Evolutionary conservation across 2,113 vertebrate species (phyloP).

Genomic region (Triplophysa siluroides): DNA sequence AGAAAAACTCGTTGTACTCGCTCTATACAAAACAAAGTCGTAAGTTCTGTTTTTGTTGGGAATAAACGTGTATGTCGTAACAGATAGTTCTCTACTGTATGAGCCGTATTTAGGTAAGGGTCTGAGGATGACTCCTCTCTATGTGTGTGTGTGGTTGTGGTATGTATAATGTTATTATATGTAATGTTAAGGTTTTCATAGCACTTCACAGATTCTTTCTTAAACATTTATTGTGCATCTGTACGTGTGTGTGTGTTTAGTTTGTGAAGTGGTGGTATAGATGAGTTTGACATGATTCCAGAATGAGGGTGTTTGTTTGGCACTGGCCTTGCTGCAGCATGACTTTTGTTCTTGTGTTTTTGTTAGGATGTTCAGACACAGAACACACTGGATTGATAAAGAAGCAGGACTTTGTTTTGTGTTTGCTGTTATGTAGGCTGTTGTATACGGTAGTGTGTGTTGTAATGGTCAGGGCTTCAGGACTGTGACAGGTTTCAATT

Average conservation of each 20-base stretch:
- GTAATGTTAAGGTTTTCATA: too few relatives aligned
- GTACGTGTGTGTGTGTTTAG: neutral
- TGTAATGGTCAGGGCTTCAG: too few relatives aligned
- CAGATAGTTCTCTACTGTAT: neutral
- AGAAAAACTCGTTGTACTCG: neutral
- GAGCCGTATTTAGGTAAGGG: neutral
- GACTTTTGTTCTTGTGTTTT: slow-evolving; percentile 22
- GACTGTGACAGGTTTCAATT: neutral
- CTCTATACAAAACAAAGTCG: neutral
- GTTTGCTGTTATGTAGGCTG: neutral
- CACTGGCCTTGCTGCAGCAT: slow-evolving; percentile 5
- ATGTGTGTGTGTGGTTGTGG: neutral
- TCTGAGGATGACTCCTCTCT: too few relatives aligned
- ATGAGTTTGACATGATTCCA: neutral
- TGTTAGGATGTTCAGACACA: slow-evolving; percentile 4
- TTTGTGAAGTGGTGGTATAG: neutral
- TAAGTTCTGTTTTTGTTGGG: neutral
- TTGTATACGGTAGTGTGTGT: neutral
- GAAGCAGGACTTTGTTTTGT: neutral
- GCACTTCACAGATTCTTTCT: too few relatives aligned
- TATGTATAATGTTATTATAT: neutral
- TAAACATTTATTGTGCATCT: neutral
- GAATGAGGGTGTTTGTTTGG: neutral
- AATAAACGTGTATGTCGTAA: neutral
- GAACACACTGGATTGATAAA: slow-evolving; percentile 14